A percentile compares a stretch with the other conserved stretches of the same genome.
Evolutionary conservation across 1,140 invertebrate species (phyloP).

Genomic region (Melanaphis sacchari): DNA sequence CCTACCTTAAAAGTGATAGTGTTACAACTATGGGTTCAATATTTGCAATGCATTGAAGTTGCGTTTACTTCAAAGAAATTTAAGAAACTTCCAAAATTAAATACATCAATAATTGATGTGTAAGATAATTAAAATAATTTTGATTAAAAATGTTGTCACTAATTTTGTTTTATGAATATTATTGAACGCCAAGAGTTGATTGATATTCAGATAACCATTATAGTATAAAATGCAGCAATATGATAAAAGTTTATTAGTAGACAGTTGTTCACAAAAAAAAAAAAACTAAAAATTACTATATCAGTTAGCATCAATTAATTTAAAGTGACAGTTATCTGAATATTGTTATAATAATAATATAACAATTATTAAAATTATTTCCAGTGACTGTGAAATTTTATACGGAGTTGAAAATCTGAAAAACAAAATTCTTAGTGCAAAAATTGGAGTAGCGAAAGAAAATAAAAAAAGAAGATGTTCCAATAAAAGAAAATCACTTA

Average conservation of each 20-base stretch:
- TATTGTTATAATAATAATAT: background rate
- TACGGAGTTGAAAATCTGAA: conserved; percentile 23
- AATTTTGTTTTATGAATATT: background rate
- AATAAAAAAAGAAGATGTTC: background rate
- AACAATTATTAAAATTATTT: background rate
- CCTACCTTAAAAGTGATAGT: conserved; percentile 35
- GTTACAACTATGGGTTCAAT: conserved; percentile 53
- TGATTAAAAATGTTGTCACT: background rate
- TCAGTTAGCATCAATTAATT: background rate
- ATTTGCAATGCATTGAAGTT: conserved; percentile 42
- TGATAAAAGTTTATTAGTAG: background rate
- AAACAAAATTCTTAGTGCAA: background rate
- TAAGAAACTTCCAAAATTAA: conserved; percentile 45
- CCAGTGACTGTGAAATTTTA: conserved; percentile 14
- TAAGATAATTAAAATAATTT: background rate
- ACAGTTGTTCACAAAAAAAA: background rate
- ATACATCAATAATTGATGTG: conserved; percentile 18
- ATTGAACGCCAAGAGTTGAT: background rate
- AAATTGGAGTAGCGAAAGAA: background rate
- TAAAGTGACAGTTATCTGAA: background rate
- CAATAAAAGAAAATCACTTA: conserved; percentile 17
- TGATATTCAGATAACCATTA: background rate
- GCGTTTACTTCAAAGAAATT: conserved; percentile 50
- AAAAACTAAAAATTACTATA: background rate
- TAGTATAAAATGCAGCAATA: background rate